These are phyloP conservation scores for Lethrus apterus DNA, from an alignment of 1,140 invertebrate species.

Conservation along the genomic window DNA sequence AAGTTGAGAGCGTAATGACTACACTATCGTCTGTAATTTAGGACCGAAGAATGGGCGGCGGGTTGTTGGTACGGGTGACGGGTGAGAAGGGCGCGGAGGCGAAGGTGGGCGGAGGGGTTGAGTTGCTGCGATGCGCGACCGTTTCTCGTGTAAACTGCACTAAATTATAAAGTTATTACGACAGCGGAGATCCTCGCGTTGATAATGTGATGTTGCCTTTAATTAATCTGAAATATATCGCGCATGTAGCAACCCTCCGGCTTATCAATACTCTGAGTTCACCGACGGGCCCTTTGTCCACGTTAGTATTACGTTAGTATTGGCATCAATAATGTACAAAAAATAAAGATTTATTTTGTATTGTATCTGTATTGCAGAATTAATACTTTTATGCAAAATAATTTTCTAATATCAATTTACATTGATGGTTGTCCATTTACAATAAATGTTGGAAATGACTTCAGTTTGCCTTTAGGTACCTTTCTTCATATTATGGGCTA, in stretches of 20 bases:
- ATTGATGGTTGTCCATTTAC: too few species aligned
- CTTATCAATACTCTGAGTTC: constrained; percentile 25
- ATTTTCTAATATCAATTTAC: too few species aligned
- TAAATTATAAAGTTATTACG: constrained; percentile 45
- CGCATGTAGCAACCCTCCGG: constrained; percentile 31
- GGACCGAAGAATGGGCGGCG: constrained; percentile 27
- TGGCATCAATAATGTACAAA: too few species aligned
- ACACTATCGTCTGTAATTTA: constrained; percentile 24
- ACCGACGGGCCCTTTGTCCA: constrained; percentile 10
- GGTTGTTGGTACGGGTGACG: constrained; percentile 5
- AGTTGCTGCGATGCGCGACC: constrained; percentile 23
- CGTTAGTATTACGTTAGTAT: too few species aligned
- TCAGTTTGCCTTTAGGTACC: too few species aligned
- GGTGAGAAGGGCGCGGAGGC: constrained; percentile 13
- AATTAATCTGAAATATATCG: constrained; percentile 42
- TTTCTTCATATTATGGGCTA: too few species aligned
- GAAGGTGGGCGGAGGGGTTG: constrained; percentile 14
- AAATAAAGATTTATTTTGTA: too few species aligned
- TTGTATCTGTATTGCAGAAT: too few species aligned
- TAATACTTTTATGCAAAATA: too few species aligned
- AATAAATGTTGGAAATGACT: too few species aligned
- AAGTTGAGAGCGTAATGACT: constrained; percentile 26
- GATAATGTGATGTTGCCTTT: constrained; percentile 43
- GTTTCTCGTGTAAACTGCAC: constrained; percentile 35
- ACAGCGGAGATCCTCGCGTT: constrained; percentile 39